Conservation (phyloP, 53 echinoderm and acorn worm genomes). For the Actinopyga echinites region DNA sequence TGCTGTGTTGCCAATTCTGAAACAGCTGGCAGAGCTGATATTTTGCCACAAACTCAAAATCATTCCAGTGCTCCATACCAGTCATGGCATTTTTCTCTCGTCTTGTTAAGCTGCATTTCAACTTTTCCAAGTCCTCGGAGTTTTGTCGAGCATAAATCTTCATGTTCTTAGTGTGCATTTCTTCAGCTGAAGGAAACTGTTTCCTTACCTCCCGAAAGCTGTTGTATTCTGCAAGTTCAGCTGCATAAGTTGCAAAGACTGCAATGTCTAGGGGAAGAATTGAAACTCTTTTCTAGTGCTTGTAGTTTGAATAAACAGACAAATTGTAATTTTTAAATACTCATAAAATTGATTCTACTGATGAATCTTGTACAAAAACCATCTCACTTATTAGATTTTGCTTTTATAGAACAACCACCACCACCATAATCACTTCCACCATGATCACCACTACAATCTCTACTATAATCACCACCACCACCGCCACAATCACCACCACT, state of each 20-base stretch:
- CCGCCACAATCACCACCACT: too few species aligned
- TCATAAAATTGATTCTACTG: too few species aligned
- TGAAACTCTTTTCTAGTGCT: background rate
- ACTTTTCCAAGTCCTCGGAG: background rate
- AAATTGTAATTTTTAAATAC: too few species aligned
- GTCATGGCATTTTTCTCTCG: background rate
- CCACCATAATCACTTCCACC: too few species aligned
- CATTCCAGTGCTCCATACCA: conserved; percentile 22
- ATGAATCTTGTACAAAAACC: too few species aligned
- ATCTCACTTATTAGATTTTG: too few species aligned
- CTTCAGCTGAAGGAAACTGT: conserved; percentile 4
- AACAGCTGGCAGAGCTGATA: conserved; percentile 23
- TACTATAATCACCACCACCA: too few species aligned
- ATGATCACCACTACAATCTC: too few species aligned
- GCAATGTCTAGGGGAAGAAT: background rate
- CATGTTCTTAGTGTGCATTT: conserved; percentile 27
- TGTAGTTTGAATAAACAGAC: too few species aligned
- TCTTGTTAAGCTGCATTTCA: background rate
- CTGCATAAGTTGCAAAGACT: background rate
- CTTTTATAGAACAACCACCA: too few species aligned
- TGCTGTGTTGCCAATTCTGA: conserved; percentile 24
- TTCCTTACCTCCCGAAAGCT: background rate
- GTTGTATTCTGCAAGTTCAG: conserved; percentile 15
- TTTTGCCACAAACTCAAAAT: conserved; percentile 25
- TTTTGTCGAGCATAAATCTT: background rate